Evolutionary conservation across 2,113 vertebrate genomes (phyloP), one percentile per base, ranked within the genome.

Genomic region (Neogale vison): DNA sequence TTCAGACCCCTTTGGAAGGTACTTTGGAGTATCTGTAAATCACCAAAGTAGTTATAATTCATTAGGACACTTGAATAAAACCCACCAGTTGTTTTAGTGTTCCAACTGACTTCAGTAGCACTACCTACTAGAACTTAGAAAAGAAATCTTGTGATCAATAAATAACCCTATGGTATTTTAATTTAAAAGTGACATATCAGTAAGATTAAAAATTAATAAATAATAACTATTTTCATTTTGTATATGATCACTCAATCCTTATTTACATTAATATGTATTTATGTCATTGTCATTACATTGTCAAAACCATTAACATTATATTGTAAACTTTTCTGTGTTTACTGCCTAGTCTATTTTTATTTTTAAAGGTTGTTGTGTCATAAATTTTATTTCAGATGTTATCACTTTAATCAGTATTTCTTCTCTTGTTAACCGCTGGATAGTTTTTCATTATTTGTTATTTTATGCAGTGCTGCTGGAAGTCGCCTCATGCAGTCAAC

Each of bases 141-240:
- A 96, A 91, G 20, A 96, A 94, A 88, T 89, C 36, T 3, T 83
- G 11, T 93, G 31, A 77, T 74, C 72, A 34, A 76, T 80, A 91
- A 96, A 26, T 69, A 93, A 88, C 15, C 55, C 21, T 47, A 20
- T 34, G 77, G 34, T 57, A 80, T 65, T 95, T 97, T 76, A 92
- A 93, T 84, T 87, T 17, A 65, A 93, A 69, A 63, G 9, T 88
- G 47, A 77, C 24, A 42, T 71, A n/a, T 55, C 71, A 76, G 15
- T 92, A 71, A 80, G 12, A 81, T 81, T 88, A 39, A 92, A 92
- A 86, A 36, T 95, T 59, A 98, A 80, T 86, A 90, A 59, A n/a
- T 31, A 65, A 20, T 80, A 85, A 57, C 61, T 95, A n/a, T 96
- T 89, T 90, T 80, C 65, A 87, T 96, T 74, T 93, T 84, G 42